Conservation (phyloP, 2,797 vertebrate species). For the Vespertilio murinus region DNA sequence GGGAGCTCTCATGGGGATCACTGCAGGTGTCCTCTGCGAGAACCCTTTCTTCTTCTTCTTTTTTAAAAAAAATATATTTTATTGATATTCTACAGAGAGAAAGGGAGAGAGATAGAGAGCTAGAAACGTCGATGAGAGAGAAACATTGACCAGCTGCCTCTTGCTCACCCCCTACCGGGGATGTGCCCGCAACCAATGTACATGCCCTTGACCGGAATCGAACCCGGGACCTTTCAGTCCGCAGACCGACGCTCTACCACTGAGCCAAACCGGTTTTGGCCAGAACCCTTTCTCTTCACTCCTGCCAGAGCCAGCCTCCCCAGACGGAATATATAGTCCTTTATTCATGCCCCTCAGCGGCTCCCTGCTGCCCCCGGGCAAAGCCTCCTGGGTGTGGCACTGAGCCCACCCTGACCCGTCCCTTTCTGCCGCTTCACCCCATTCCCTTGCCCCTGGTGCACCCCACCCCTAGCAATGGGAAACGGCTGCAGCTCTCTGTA, state of each 20-base stretch:
- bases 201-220: too few species aligned
- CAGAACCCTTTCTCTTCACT: neutral
- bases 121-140: too few species aligned
- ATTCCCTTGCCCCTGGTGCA: neutral
- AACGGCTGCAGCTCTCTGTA: neutral
- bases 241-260: too few species aligned
- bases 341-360: neutral
- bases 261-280: too few species aligned
- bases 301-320: neutral
- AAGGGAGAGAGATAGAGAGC: too few species aligned
- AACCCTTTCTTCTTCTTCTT: neutral
- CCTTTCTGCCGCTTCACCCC: neutral
- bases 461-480: neutral
- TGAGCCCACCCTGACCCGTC: rapidly evolving
- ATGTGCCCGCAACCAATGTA: too few species aligned
- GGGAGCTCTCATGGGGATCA: neutral
- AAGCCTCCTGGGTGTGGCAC: neutral
- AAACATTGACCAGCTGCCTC: too few species aligned
- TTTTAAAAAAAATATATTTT: too few species aligned
- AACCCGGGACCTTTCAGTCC: too few species aligned
- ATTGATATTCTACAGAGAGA: too few species aligned
- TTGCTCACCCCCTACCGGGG: too few species aligned
- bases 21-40: neutral
- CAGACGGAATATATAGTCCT: neutral
- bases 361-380: rapidly evolving